Conservation (phyloP, 1,140 invertebrate genomes). For the Macrostomum lignano region DNA sequence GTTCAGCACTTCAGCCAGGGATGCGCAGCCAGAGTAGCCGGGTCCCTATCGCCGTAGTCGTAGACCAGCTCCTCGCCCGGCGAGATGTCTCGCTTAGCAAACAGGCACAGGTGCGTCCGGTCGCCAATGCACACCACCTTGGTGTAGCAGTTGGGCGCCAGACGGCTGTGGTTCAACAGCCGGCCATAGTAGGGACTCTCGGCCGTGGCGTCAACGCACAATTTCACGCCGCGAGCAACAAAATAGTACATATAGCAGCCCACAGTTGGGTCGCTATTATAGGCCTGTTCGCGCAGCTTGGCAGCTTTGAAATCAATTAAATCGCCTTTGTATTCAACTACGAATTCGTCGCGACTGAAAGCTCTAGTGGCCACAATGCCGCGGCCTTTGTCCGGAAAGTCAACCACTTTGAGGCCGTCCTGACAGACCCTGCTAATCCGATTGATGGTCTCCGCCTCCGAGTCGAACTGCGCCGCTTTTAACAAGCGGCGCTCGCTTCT, state of each 20-base stretch:
- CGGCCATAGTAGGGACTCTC: constrained; percentile 61
- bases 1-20: constrained; percentile 49
- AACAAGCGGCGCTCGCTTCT: no score
- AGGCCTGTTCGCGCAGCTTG: constrained; percentile 46
- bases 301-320: constrained; percentile 54
- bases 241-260: constrained; percentile 99
- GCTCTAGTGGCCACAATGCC: constrained; percentile 40
- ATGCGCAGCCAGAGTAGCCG: constrained; percentile 54
- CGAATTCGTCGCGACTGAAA: constrained; percentile 62
- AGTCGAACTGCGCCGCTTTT: no score
- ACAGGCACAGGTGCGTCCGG: constrained; percentile 51
- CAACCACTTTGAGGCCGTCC: neutral
- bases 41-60: constrained; percentile 83
- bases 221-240: constrained; percentile 50
- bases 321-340: constrained; percentile 83
- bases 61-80: constrained; percentile 66
- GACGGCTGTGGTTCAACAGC: constrained; percentile 74
- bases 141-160: constrained; percentile 53
- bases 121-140: constrained; percentile 39
- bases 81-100: constrained; percentile 58
- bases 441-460: no score
- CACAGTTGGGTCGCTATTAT: constrained; percentile 48
- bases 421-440: no score
- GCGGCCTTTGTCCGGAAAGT: constrained; percentile 29
- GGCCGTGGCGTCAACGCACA: constrained; percentile 63